Evolutionary conservation across 92 coral and sea anemone species (phyloP).

Genomic region (Epizoanthus scotinus): DNA sequence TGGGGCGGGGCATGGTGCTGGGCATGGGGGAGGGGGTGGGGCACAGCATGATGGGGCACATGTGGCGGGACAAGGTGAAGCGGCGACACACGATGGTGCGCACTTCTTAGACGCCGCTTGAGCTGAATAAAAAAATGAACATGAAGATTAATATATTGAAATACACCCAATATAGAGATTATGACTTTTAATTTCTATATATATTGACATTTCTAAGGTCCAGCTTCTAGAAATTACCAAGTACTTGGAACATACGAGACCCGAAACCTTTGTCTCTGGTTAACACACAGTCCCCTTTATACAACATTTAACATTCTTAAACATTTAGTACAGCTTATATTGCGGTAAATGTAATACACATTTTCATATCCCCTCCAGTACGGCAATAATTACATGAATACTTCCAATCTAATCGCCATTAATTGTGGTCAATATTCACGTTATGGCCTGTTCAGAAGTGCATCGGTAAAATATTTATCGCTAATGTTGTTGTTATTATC

Average conservation of each 20-base stretch:
- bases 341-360: no score
- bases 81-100: slow-evolving; percentile 46
- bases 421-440: not conserved
- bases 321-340: no score
- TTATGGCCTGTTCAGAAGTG: not conserved
- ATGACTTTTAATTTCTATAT: no score
- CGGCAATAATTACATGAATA: not conserved
- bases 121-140: slow-evolving; percentile 12
- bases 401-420: not conserved
- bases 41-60: slow-evolving; percentile 75
- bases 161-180: not conserved
- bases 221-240: not conserved
- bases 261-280: not conserved
- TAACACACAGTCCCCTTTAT: not conserved
- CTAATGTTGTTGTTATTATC: not conserved
- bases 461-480: not conserved
- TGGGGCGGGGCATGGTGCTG: slow-evolving; percentile 65
- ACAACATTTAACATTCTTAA: not conserved
- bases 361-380: not conserved
- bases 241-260: not conserved
- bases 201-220: no score
- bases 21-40: slow-evolving; percentile 58
- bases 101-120: slow-evolving; percentile 81
- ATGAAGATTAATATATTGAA: not conserved
- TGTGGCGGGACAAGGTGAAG: slow-evolving; percentile 57